These are phyloP conservation scores for Drosophila setifemur DNA, from an alignment of 1,140 invertebrate genomes.

Conservation along the genomic window DNA sequence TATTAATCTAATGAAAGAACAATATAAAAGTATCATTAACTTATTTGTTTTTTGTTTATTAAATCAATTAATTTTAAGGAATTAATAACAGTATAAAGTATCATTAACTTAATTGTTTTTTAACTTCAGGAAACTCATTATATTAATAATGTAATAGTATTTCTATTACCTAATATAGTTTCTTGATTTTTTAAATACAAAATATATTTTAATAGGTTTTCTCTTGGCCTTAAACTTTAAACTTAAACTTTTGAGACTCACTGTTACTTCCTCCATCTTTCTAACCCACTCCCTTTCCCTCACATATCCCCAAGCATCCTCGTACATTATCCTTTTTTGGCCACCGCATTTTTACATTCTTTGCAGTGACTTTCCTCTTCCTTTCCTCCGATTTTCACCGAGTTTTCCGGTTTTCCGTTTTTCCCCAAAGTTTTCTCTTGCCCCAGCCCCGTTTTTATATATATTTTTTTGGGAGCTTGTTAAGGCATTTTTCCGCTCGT, in stretches of 20 bases:
- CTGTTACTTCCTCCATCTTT: not conserved
- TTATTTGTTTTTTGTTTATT: too few species aligned
- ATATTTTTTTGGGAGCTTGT: conserved; percentile 47
- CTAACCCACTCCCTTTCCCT: not conserved
- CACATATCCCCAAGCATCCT: not conserved
- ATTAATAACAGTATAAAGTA: too few species aligned
- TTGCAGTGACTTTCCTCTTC: not conserved
- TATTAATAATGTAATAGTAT: too few species aligned
- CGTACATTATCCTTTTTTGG: not conserved
- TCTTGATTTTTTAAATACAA: too few species aligned
- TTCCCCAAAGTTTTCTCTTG: not conserved
- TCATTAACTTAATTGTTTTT: too few species aligned
- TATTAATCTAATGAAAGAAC: too few species aligned
- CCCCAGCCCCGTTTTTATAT: not conserved
- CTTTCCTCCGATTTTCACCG: not conserved
- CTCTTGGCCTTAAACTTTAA: not conserved
- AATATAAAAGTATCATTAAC: too few species aligned
- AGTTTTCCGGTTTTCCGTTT: conserved; percentile 4
- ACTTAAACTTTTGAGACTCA: not conserved
- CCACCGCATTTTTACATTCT: not conserved
- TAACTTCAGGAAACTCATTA: too few species aligned
- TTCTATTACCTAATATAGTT: too few species aligned
- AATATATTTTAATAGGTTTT: not conserved
- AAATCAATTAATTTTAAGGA: too few species aligned
- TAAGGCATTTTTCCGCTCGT: conserved; percentile 70